Conservation (phyloP, 2,797 vertebrate genomes). For the Liasis olivaceus region DNA sequence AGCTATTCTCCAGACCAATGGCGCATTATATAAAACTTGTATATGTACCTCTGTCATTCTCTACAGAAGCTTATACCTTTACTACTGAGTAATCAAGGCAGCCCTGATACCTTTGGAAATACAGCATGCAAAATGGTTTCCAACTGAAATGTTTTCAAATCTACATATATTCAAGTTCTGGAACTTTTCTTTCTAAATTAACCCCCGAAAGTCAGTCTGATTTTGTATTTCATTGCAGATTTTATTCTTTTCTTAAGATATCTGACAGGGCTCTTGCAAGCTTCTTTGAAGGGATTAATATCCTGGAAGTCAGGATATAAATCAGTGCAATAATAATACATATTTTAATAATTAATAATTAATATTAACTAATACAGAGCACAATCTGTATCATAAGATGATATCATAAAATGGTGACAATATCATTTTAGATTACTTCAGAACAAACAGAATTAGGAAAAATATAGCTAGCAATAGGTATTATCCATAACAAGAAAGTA, state of each 20-base stretch:
- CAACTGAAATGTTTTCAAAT: background rate
- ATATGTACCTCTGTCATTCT: too few relatives aligned
- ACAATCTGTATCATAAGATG: background rate
- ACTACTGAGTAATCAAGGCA: background rate
- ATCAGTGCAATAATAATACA: too few relatives aligned
- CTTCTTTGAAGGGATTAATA: too few relatives aligned
- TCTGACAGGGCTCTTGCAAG: too few relatives aligned
- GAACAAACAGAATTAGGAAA: background rate
- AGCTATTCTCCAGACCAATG: too few relatives aligned
- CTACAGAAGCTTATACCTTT: background rate
- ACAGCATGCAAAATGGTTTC: too few relatives aligned
- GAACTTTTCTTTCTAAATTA: background rate
- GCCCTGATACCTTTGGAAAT: background rate
- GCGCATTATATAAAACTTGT: too few relatives aligned
- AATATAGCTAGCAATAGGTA: background rate
- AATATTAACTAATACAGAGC: background rate
- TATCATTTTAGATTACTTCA: background rate
- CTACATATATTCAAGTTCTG: background rate
- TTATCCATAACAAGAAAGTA: background rate
- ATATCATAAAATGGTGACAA: background rate
- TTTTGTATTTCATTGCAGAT: background rate
- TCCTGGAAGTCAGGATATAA: too few relatives aligned
- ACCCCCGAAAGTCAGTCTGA: background rate
- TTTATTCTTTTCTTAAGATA: too few relatives aligned
- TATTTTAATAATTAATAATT: background rate